Evolutionary conservation across 64 coral and sea anemone genomes (phyloP), one percentile per base, ranked within the genome.

Genomic region (Catalaphyllia jardinei): DNA sequence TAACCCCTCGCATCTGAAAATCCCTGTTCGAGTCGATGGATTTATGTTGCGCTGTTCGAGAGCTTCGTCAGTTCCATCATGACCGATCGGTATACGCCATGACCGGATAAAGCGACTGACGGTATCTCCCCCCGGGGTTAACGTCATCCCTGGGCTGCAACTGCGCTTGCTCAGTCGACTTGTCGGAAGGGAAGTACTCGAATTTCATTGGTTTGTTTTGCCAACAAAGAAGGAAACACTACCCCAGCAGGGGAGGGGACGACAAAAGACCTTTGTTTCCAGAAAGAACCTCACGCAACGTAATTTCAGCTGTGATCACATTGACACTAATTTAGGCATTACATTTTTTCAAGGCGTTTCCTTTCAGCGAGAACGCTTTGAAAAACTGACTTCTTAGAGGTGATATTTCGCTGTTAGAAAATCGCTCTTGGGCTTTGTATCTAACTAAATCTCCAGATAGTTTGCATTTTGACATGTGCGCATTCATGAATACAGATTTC

Each of bases 41-140:
- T 85, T 85, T 28, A 64, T 24, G 62, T 69, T 69, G 63, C 35
- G 62, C 42, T 85, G 42, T 35, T 85, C 81, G 61, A 22, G 19
- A 71, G 81, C 35, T 5, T 71, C 81, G 81, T 85, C 63, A 85
- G 62, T 71, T 85, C 42, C 81, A 85, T 85, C 62, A 85, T 85
- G 81, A 85, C n/a, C 61, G 38, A 85, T 67, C 12, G 65, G 61
- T 51, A 85, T 71, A 92, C 90, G 90, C 90, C 90, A 92, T 92
- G 90, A 92, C 90, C 90, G 90, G 90, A 92, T 87, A 91, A 91
- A 92, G 73, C 25, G 50, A 74, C 67, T 92, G 90, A 92, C 90
- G 90, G 90, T 84, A 92, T 92, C 90, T 92, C 90, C 90, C 90
- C 90, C 80, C 60, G 72, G 89, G 90, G 84, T 62, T 92, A 63